A percentile compares a stretch with the other conserved stretches of the same genome.
These are phyloP conservation scores for Sebastes trivittatus DNA, from an alignment of 2,797 vertebrate genomes.

Conservation along the genomic window DNA sequence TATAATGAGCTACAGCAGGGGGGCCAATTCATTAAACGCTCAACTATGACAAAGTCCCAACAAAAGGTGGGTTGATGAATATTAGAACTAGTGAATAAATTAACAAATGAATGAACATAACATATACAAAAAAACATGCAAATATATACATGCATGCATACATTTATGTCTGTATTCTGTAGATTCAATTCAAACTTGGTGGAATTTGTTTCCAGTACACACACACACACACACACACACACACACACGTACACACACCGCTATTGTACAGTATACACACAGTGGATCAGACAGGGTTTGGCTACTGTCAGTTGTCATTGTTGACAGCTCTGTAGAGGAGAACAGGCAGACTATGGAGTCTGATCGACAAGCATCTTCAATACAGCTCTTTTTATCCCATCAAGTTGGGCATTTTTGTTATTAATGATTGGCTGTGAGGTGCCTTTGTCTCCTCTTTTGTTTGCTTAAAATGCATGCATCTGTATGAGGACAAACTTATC, in stretches of 20 bases:
- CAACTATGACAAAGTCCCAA: not conserved
- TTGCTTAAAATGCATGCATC: conserved; percentile 23
- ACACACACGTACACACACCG: not conserved
- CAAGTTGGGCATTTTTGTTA: conserved; percentile 37
- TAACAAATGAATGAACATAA: not conserved
- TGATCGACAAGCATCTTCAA: conserved; percentile 66
- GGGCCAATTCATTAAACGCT: conserved; percentile 7
- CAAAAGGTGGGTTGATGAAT: no score
- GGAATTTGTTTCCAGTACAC: not conserved
- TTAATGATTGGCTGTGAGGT: conserved; percentile 47
- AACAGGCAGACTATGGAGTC: conserved; percentile 33
- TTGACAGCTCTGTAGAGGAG: conserved; percentile 51
- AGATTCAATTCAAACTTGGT: not conserved
- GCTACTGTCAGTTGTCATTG: conserved; percentile 53
- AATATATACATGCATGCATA: not conserved
- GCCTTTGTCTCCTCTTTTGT: conserved; percentile 41
- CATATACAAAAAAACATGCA: not conserved
- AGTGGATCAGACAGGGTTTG: conserved; percentile 40
- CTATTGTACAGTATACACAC: conserved; percentile 16
- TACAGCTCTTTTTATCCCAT: conserved; percentile 46
- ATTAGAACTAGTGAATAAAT: not conserved
- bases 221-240: not conserved
- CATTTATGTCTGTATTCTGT: not conserved
- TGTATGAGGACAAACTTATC: conserved; percentile 26
- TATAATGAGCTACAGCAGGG: conserved; percentile 12